These are phyloP conservation scores for Sisyra nigra DNA, from an alignment of 2,888 invertebrate species.

Conservation along the genomic window DNA sequence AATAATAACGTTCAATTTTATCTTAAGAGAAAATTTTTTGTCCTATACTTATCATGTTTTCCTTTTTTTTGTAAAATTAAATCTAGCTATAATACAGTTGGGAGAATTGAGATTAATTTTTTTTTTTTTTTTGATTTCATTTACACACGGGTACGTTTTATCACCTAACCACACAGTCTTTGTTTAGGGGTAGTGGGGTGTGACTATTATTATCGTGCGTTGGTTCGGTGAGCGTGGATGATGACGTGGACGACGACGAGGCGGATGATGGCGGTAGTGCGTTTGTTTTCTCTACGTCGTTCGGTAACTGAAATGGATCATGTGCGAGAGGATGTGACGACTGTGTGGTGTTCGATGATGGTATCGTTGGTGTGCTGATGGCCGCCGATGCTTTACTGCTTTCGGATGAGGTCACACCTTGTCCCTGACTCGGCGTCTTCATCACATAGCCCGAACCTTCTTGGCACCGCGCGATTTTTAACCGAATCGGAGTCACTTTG, in stretches of 20 bases:
- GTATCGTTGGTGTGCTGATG: no score
- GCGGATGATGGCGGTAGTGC: slow-evolving; percentile 12
- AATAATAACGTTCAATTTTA: not conserved
- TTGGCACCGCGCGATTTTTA: slow-evolving; percentile 68
- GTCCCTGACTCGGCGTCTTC: slow-evolving; percentile 28
- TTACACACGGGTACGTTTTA: slow-evolving; percentile 32
- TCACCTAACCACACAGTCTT: slow-evolving; percentile 84
- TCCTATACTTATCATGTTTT: not conserved
- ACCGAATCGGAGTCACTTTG: slow-evolving; percentile 62
- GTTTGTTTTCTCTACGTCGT: slow-evolving; percentile 11
- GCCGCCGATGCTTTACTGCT: slow-evolving; percentile 11
- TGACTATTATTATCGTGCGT: slow-evolving; percentile 17
- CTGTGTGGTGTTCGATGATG: slow-evolving; percentile 16
- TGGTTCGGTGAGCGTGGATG: slow-evolving; percentile 16
- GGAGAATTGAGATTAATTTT: slow-evolving; percentile 12
- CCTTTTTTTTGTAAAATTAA: not conserved
- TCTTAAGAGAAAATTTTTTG: no score
- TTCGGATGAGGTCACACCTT: no score
- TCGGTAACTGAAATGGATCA: slow-evolving; percentile 10
- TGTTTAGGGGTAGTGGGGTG: slow-evolving; percentile 45
- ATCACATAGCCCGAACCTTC: slow-evolving; percentile 56
- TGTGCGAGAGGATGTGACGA: slow-evolving; percentile 9
- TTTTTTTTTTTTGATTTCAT: no score
- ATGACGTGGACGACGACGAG: slow-evolving; percentile 9
- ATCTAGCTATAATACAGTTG: slow-evolving; percentile 8